Conservation (phyloP, 2,113 vertebrate genomes). For the Lepisosteus oculatus region DNA sequence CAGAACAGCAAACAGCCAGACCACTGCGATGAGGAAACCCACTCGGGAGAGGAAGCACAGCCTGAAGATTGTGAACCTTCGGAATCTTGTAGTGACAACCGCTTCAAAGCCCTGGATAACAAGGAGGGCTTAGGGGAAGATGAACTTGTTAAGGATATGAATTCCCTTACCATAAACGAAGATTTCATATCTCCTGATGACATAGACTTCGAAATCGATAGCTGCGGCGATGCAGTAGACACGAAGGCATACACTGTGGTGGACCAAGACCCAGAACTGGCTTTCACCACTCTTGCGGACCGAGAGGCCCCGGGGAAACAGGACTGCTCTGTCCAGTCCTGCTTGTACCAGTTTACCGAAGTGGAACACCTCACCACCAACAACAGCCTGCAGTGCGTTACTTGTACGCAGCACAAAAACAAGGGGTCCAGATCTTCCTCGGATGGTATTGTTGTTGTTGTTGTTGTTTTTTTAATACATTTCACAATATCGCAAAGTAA, state of each 20-base stretch:
- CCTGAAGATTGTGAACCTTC: conserved; percentile 27
- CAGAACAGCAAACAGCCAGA: neutral
- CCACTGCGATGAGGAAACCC: conserved; percentile 12
- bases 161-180: conserved; percentile 63
- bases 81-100: conserved; percentile 30
- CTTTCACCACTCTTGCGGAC: conserved; percentile 77
- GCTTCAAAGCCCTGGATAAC: conserved; percentile 45
- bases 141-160: conserved; percentile 59
- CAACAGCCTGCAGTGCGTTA: conserved; percentile 88
- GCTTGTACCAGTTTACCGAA: conserved; percentile 86
- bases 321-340: conserved; percentile 80
- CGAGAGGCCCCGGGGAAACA: conserved; percentile 64
- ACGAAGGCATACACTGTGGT: conserved; percentile 64
- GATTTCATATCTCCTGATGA: conserved; percentile 50
- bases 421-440: conserved; percentile 48
- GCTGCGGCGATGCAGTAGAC: conserved; percentile 38
- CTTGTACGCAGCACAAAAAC: conserved; percentile 71
- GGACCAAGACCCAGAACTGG: conserved; percentile 76
- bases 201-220: conserved; percentile 36
- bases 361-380: conserved; percentile 82
- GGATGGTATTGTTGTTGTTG: conserved; percentile 42
- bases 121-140: conserved; percentile 24
- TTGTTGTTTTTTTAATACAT: neutral
- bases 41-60: conserved; percentile 25
- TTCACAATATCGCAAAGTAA: neutral